Evolutionary conservation across 53 echinoderm and acorn worm genomes (phyloP), one percentile per base, ranked within the genome.

Genomic region (Holothuria leucospilota): DNA sequence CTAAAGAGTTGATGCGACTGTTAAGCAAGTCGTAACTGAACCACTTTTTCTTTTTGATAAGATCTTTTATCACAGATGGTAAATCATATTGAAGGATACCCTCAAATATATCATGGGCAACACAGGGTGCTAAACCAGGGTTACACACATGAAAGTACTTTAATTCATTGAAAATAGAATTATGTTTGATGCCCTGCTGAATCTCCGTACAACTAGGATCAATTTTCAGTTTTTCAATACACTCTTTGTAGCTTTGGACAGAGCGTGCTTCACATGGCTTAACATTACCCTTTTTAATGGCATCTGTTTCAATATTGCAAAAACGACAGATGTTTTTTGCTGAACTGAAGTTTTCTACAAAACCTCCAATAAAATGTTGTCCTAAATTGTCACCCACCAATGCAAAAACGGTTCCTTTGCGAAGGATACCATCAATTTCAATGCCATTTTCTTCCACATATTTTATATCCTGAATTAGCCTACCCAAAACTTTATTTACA

Each of bases 51-150:
- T 78, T 39, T 24, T 68, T 64, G 7, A 90, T 46, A 38, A 90
- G 26, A 62, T 85, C 51, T 39, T 67, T 53, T 24, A 90, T 53
- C 60, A 67, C 68, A 14, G 85, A 21, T 69, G 85, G n/a, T 56
- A 90, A 28, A 85, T 90, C 85, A 56, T 79, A 90, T 39, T 71
- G 64, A 20, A 90, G 59, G 12, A 91, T 58, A 2, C 91, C 91
- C 68, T 91, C 91, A 84, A 91, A 91, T 12, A 91, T 20, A 66
- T 91, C 91, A 85, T 91, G 91, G 6, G 78, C 91, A 77, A 87
- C 68, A 34, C 91, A 91, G 13, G 91, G 88, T 68, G 91, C 88
- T 25, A 91, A 60, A 23, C 91, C 77, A 34, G 84, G 70, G n/a
- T n/a, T n/a, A 61, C 88, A 91, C n/a, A 91, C 91, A 88, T 88